Conservation (phyloP, 2,113 vertebrate species). For the Podarcis cretensis region DNA sequence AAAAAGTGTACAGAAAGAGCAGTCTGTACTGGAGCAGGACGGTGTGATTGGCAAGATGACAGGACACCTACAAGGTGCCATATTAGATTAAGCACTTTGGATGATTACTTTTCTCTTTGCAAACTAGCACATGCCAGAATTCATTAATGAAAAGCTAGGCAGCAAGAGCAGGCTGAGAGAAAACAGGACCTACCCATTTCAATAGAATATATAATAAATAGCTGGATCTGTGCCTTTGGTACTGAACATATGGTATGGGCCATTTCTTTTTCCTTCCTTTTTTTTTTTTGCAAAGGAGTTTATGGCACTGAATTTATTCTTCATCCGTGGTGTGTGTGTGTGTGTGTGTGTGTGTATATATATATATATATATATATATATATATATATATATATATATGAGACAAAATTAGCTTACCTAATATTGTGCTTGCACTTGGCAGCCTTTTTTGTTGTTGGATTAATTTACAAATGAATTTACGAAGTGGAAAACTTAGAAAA, state of each 20-base stretch:
- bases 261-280: not conserved
- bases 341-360: too few relatives aligned
- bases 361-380: too few relatives aligned
- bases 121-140: not conserved
- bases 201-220: not conserved
- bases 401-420: too few relatives aligned
- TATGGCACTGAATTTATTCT: not conserved
- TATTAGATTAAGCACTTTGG: not conserved
- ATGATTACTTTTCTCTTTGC: not conserved
- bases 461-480: too few relatives aligned
- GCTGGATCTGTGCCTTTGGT: fast-evolving
- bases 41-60: not conserved
- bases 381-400: too few relatives aligned
- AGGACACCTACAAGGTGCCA: not conserved
- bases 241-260: fast-evolving
- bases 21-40: not conserved
- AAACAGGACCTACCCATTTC: not conserved
- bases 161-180: not conserved
- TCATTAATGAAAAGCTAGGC: not conserved
- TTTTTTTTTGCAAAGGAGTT: not conserved
- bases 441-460: too few relatives aligned
- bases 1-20: fast-evolving
- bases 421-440: too few relatives aligned
- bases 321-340: too few relatives aligned
- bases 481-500: too few relatives aligned